Conservation (phyloP, 2,113 vertebrate genomes). For the Phoenicopterus ruber region DNA sequence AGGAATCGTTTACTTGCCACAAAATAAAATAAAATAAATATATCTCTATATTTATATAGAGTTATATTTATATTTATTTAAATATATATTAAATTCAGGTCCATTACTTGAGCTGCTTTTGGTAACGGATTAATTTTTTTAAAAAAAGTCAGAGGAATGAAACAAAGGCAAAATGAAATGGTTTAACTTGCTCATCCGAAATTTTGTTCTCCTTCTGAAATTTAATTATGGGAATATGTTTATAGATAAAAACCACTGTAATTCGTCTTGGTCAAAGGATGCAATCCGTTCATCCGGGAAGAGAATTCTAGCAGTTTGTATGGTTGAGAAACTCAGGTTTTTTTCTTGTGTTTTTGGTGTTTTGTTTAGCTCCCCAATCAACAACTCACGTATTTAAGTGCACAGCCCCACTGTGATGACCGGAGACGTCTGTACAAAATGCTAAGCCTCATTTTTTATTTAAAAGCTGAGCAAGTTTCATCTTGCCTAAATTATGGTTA, state of each 20-base stretch:
- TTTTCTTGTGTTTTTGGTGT: neutral
- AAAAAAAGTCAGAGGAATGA: neutral
- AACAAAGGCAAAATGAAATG: neutral
- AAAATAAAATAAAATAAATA: neutral
- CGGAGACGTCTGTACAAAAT: neutral
- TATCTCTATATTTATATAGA: too few relatives aligned
- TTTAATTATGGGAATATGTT: neutral
- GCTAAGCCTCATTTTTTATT: neutral
- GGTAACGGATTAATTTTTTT: neutral
- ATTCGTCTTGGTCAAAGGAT: neutral
- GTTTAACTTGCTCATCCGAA: neutral
- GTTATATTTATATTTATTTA: too few relatives aligned
- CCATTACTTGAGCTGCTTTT: neutral
- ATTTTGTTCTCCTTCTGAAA: neutral
- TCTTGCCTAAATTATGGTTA: constrained; percentile 35
- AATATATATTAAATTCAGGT: neutral
- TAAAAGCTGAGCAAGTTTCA: neutral
- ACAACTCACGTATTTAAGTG: neutral
- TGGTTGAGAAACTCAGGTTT: neutral
- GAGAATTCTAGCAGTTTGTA: neutral
- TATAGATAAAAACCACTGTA: neutral
- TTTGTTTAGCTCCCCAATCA: neutral
- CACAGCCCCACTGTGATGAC: neutral
- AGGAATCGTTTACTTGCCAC: neutral
- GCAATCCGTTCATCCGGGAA: neutral